phyloP scores from a whole-genome alignment of 2,888 invertebrate genomes.

The Trichogramma dendrolimi region DNA sequence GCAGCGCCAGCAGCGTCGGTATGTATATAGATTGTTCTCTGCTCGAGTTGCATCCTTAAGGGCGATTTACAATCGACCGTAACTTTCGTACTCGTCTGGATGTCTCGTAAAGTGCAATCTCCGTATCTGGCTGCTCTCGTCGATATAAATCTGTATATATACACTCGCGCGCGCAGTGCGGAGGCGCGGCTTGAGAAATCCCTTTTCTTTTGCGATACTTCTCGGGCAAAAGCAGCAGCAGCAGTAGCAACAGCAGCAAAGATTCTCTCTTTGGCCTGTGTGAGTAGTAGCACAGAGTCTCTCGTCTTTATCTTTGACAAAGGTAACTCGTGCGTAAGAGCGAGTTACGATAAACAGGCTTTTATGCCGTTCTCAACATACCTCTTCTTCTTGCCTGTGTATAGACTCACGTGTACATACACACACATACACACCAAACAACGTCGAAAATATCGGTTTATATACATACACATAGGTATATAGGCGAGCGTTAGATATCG shows the following conservation, averaged over 20 bases:
- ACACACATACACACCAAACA: too few species aligned
- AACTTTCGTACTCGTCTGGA: slow-evolving; percentile 25
- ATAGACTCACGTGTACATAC: too few species aligned
- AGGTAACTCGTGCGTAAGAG: slow-evolving; percentile 5
- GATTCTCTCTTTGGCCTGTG: neutral
- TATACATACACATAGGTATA: neutral
- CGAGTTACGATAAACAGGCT: too few species aligned
- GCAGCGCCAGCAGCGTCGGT: too few species aligned
- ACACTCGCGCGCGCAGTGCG: neutral
- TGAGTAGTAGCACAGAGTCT: neutral
- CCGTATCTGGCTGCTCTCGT: neutral
- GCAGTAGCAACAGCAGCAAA: too few species aligned
- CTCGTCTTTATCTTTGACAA: slow-evolving; percentile 11
- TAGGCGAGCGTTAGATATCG: slow-evolving; percentile 26
- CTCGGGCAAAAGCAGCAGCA: too few species aligned
- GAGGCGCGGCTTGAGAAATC: slow-evolving; percentile 17
- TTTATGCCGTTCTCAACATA: too few species aligned
- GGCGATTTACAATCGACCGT: slow-evolving; percentile 29
- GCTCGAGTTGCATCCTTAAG: slow-evolving; percentile 12
- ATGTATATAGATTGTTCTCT: too few species aligned
- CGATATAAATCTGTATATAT: neutral
- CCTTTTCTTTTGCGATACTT: neutral
- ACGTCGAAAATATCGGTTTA: neutral
- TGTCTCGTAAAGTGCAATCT: slow-evolving; percentile 29
- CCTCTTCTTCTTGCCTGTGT: too few species aligned